Conservation (phyloP, 1,140 invertebrate genomes). For the Leptestheria dahalacensis region DNA sequence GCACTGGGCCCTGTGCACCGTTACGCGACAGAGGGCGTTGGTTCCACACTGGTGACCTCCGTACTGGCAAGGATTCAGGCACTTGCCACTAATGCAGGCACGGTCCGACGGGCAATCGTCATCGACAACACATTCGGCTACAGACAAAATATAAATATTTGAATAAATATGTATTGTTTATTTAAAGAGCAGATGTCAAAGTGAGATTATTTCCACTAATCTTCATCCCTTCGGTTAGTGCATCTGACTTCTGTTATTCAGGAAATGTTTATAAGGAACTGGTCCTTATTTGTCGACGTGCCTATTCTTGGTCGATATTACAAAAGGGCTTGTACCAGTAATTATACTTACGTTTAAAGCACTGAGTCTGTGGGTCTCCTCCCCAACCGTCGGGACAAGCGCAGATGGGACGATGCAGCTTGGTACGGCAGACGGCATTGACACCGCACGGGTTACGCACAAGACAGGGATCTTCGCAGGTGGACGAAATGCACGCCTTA, state of each 20-base stretch:
- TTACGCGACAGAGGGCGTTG: conserved; percentile 55
- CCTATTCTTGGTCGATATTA: no score
- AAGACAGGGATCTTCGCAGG: conserved; percentile 62
- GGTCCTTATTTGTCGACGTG: no score
- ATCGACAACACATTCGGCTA: conserved; percentile 67
- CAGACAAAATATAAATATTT: conserved; percentile 55
- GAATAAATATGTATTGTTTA: conserved; percentile 8
- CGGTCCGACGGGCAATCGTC: conserved; percentile 74
- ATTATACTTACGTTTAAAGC: conserved; percentile 61
- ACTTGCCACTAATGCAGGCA: conserved; percentile 58
- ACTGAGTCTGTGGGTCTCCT: conserved; percentile 68
- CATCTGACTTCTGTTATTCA: conserved; percentile 70
- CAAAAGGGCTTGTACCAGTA: neutral
- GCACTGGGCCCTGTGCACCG: conserved; percentile 60
- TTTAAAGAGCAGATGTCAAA: conserved; percentile 65
- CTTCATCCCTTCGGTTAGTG: conserved; percentile 41
- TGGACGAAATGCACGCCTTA: conserved; percentile 57
- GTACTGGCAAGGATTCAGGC: conserved; percentile 55
- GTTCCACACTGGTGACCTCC: conserved; percentile 50
- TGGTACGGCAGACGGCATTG: conserved; percentile 56
- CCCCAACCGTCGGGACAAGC: conserved; percentile 65
- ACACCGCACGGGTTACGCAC: conserved; percentile 58
- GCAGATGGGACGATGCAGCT: conserved; percentile 57
- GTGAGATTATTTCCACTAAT: conserved; percentile 57
- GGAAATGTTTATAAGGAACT: no score